Base-by-base conservation (phyloP, 1,140 invertebrate species). In the Cydia fagiglandana region DNA sequence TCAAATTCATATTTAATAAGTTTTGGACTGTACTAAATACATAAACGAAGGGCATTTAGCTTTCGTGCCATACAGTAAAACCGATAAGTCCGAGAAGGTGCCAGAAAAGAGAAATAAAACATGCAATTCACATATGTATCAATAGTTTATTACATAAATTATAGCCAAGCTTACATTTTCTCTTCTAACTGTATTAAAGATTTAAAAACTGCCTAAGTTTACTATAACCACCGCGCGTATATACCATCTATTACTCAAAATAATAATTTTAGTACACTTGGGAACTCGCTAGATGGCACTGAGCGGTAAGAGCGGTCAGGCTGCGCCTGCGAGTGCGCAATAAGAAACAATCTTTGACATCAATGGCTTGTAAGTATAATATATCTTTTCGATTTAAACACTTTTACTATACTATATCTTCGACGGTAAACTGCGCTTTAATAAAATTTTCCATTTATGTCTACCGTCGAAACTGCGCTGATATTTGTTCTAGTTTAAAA, bases 71-170 rank as follows among this genome's bases (percentile, higher is more conserved):
- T 10, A 47, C 13, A 47, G 45, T 47, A 47, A 47, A 47, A 15
- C 45, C 7, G 45, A 15, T 47, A 47, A 47, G 12, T 10, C 45
- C 7, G 45, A 47, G 15, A 47, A 47, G 45, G 45, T 47, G 12
- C 45, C 45, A 41, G 38, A 41, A 34, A 47, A 15, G 13, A 70
- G 74, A 81, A 74, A 84, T 83, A 83, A 81, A 74, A 78, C 10
- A 75, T 81, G 81, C 78, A 77, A 76, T 73, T 34, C 73, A 78
- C 75, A 75, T 87, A 87, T 88, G 86, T 92, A 91, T 91, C 89
- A 88, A 91, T 92, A 91, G 87, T 92, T 92, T 92, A 92, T 92
- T 92, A 91, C 88, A 91, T 91, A 91, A 92, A 91, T 91, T 92
- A 92, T 92, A 91, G 89, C 89, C 89, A 92, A 91, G 91, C 91